Evolutionary conservation across 2,888 invertebrate genomes (phyloP), one percentile per base, ranked within the genome.

Genomic region (Brenthis hecate): DNA sequence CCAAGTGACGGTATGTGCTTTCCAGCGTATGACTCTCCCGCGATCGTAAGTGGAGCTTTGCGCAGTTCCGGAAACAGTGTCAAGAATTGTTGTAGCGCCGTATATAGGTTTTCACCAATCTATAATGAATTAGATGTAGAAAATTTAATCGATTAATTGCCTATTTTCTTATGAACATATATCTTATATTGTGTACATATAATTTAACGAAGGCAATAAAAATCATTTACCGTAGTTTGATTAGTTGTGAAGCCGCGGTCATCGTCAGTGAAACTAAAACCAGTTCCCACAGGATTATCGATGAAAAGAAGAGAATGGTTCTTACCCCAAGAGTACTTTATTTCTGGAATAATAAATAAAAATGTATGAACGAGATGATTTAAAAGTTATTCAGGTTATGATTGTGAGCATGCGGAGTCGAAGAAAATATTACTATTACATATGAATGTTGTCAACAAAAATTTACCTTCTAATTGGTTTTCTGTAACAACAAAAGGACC

Each of bases 11-110:
- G 93, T 16, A 94, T 93, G 72, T 94, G 93, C 76, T 93, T 93
- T 64, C 95, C 95, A 1, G 94, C 95, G 79, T 94, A 95, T 0
- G 94, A 95, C 82, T 96, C 95, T 14, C 96, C 96, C 0, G 95
- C 94, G 0, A 95, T 89, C 65, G 94, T 95, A 73, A 96, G 93
- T 5, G 94, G 94, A 64, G 94, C 94, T 65, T 86, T 82, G 57
- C 94, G 91, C 4, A 94, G 88, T 68, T 94, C 93, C 0, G 94
- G 94, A 82, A 95, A 96, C 1, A 96, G 78, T 3, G 91, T 93
- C 75, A 95, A 93, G 83, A 96, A 96, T 84, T 96, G 96, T 66
- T 92, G 87, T 43, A 95, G 77, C 0, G 93, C 94, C 74, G 87
- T 85, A 84, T 95, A 95, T 0, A 96, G 85, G 75, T 96, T 95